A percentile compares a stretch with the other conserved stretches of the same genome.
Conservation (phyloP, 1,140 invertebrate genomes). For the Tetraneura akinire region DNA sequence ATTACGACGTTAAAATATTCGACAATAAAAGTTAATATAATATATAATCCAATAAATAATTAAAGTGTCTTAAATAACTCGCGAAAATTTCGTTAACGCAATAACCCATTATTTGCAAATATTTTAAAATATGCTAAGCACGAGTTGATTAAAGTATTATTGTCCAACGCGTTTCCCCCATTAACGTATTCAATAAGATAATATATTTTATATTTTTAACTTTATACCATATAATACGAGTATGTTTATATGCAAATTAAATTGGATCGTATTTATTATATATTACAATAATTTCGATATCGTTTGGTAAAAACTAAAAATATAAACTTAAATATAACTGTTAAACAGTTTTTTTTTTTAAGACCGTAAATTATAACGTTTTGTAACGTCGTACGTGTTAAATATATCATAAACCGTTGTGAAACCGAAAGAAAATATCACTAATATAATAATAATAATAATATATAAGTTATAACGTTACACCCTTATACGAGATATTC, state of each 20-base stretch:
- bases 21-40: neutral
- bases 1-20: neutral
- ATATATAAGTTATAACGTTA: too few species aligned
- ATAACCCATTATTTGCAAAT: neutral
- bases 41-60: neutral
- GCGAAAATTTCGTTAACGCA: neutral
- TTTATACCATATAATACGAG: too few species aligned
- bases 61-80: neutral
- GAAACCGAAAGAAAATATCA: neutral
- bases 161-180: neutral
- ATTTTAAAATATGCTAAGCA: neutral
- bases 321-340: too few species aligned
- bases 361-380: neutral
- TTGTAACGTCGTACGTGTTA: neutral
- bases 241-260: neutral
- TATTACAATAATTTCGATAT: too few species aligned
- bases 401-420: neutral
- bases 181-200: neutral
- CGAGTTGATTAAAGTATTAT: neutral
- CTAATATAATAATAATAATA: too few species aligned
- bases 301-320: too few species aligned
- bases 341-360: neutral
- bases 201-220: neutral
- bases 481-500: neutral
- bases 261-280: neutral